Percentiles rank a stretch among this genome's conserved stretches.
Conservation (phyloP, 2,113 vertebrate species). For the Tragulus kanchil region DNA sequence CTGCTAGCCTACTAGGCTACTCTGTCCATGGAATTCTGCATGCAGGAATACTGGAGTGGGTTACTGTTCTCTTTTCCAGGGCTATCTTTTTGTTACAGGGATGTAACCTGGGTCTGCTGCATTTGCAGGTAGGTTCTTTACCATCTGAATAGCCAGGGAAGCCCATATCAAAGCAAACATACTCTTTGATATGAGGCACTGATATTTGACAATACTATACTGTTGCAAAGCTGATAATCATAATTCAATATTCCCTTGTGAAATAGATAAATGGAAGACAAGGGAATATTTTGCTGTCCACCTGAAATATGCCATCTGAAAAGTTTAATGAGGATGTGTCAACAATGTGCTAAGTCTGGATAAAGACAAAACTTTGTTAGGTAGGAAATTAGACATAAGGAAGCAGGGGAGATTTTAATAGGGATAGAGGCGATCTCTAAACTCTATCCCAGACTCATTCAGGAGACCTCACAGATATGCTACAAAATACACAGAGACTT, state of each 20-base stretch:
- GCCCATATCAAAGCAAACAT: background rate
- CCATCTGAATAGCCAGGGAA: background rate
- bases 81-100: background rate
- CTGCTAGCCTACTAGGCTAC: background rate
- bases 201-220: background rate
- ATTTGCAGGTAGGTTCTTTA: background rate
- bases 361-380: background rate
- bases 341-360: background rate
- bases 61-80: background rate
- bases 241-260: background rate
- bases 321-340: background rate
- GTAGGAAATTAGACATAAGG: background rate
- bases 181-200: background rate
- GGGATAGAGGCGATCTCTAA: background rate
- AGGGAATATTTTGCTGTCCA: background rate
- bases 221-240: background rate
- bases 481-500: background rate
- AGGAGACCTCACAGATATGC: background rate
- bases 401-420: too few species aligned
- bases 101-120: background rate
- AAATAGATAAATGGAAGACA: background rate
- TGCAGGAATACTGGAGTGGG: background rate
- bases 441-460: background rate
- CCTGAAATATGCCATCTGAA: background rate
- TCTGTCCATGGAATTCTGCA: background rate